phyloP scores from a whole-genome alignment of 2,797 vertebrate species.

The Lacerta bilineata region DNA sequence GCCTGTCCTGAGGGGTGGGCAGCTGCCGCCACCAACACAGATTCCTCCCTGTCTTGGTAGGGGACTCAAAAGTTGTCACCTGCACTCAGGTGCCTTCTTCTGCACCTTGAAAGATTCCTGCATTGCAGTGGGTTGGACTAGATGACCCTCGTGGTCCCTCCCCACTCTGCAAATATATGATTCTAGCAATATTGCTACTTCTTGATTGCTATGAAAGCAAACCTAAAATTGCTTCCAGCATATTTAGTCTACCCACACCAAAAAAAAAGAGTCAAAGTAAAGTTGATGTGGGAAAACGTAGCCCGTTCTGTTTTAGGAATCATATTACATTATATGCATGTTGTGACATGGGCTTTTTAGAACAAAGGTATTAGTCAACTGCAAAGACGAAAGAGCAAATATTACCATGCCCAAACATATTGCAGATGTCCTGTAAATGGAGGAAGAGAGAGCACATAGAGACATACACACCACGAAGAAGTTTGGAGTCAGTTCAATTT shows the following conservation, averaged over 20 bases:
- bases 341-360: constrained; percentile 10
- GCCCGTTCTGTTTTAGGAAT: neutral
- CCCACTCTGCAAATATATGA: too few species aligned
- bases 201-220: neutral
- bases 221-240: neutral
- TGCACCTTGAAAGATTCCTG: too few species aligned
- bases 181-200: neutral
- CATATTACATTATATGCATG: neutral
- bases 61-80: too few species aligned
- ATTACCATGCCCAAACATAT: neutral
- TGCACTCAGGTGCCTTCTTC: too few species aligned
- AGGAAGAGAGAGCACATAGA: too few species aligned
- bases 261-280: constrained; percentile 4
- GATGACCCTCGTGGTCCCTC: too few species aligned
- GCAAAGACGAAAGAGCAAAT: constrained; percentile 2
- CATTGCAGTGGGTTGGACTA: too few species aligned
- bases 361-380: constrained; percentile 44
- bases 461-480: neutral
- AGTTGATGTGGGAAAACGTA: neutral
- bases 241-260: neutral
- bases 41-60: too few species aligned
- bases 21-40: too few species aligned
- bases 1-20: too few species aligned
- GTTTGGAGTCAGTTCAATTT: constrained; percentile 21
- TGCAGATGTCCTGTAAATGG: neutral